phyloP scores from a whole-genome alignment of 2,888 invertebrate species.

The Tetragonisca angustula region DNA sequence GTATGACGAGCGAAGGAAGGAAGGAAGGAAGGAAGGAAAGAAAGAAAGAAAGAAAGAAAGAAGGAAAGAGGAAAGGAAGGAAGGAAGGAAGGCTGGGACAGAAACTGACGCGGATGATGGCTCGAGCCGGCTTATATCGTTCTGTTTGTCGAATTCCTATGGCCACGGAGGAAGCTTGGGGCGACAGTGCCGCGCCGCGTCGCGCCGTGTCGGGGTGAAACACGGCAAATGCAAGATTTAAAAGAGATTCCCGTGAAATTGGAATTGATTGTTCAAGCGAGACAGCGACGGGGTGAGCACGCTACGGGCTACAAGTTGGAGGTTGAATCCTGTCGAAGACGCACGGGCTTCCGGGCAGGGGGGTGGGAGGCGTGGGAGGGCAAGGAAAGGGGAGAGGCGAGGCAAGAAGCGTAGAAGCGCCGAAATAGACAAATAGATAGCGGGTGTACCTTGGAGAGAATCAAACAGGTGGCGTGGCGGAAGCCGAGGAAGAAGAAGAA shows the following conservation, averaged over 20 bases:
- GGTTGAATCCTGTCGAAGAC: conserved; percentile 56
- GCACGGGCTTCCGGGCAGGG: conserved; percentile 8
- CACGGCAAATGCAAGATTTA: conserved; percentile 67
- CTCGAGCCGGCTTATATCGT: neutral
- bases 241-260: conserved; percentile 73
- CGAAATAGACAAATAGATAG: conserved; percentile 76
- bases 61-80: no score
- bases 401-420: conserved; percentile 40
- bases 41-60: no score
- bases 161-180: conserved; percentile 6
- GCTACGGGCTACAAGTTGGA: conserved; percentile 9
- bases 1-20: no score
- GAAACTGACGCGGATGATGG: neutral
- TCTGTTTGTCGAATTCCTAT: conserved; percentile 13
- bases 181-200: neutral
- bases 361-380: neutral
- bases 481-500: conserved; percentile 36
- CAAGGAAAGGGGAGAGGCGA: neutral
- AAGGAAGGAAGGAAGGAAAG: no score
- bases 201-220: conserved; percentile 6
- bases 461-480: conserved; percentile 77
- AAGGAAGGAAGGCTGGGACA: neutral
- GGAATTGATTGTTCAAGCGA: conserved; percentile 69
- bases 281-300: conserved; percentile 35
- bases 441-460: conserved; percentile 65